These are phyloP conservation scores for Drosophila prostipennis DNA, from an alignment of 2,888 invertebrate species.

Conservation along the genomic window DNA sequence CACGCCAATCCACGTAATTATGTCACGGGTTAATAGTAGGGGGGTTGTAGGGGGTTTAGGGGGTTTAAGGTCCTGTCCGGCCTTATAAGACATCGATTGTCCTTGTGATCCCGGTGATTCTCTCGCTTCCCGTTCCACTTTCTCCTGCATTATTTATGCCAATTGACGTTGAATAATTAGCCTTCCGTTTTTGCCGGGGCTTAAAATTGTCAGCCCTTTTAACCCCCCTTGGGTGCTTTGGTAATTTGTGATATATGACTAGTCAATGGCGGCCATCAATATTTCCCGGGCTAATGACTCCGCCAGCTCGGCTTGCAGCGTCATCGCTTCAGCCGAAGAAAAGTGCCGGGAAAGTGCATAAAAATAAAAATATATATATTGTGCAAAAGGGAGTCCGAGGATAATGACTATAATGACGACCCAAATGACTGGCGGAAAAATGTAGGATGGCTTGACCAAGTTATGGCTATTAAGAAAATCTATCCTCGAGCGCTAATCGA, in stretches of 20 bases:
- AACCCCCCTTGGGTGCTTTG: conserved; percentile 9
- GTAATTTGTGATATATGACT: conserved; percentile 54
- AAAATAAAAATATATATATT: conserved; percentile 24
- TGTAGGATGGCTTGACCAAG: conserved; percentile 11
- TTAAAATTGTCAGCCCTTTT: conserved; percentile 33
- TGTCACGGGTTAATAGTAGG: conserved; percentile 39
- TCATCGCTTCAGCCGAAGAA: conserved; percentile 17
- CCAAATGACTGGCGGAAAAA: conserved; percentile 34
- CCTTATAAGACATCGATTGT: conserved; percentile 33
- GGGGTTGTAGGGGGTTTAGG: too few relatives aligned
- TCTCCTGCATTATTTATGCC: conserved; percentile 71
- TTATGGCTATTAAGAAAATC: conserved; percentile 28
- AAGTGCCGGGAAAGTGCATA: conserved; percentile 6
- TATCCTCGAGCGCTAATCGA: conserved; percentile 11
- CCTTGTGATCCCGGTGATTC: conserved; percentile 15
- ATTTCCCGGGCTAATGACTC: conserved; percentile 58
- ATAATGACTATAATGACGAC: conserved; percentile 39
- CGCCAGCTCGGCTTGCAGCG: conserved; percentile 39
- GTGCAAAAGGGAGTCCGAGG: conserved; percentile 3
- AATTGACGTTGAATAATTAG: conserved; percentile 78
- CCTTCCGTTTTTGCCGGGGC: conserved; percentile 33
- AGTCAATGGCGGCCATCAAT: conserved; percentile 62
- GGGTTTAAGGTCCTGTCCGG: conserved; percentile 18
- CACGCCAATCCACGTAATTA: conserved; percentile 41
- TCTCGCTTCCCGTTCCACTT: not conserved